Conservation (phyloP, 2,797 vertebrate species). For the Perodicticus potto region DNA sequence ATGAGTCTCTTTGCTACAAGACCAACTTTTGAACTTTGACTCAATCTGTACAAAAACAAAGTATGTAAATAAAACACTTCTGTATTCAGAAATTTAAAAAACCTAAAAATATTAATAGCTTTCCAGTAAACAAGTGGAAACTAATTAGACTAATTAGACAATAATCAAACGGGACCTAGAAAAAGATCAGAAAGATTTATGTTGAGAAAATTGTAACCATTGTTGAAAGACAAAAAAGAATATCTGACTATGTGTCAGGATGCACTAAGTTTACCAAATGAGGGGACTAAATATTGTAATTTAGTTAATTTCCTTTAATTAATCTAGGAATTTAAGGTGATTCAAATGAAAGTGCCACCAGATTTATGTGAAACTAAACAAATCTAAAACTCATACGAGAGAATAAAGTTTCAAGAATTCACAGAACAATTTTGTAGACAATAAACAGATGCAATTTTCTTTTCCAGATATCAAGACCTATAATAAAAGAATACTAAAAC, state of each 20-base stretch:
- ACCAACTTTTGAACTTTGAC: not conserved
- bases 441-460: not conserved
- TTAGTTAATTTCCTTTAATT: slow-evolving; percentile 40
- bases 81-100: no score
- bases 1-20: not conserved
- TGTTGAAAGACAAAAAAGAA: slow-evolving; percentile 47
- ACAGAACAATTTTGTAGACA: slow-evolving; percentile 7
- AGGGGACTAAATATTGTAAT: not conserved
- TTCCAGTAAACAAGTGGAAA: slow-evolving; percentile 10
- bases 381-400: not conserved
- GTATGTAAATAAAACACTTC: no score
- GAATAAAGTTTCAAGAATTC: slow-evolving; percentile 23
- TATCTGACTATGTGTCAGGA: not conserved
- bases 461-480: slow-evolving; percentile 31
- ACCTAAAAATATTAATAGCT: slow-evolving; percentile 30
- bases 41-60: no score
- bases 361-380: slow-evolving; percentile 5
- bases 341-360: not conserved
- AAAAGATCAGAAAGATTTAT: slow-evolving; percentile 21
- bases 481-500: slow-evolving; percentile 5
- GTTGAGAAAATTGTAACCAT: slow-evolving; percentile 35
- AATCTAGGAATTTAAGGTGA: not conserved
- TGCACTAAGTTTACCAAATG: not conserved
- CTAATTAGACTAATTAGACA: slow-evolving; percentile 42
- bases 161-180: not conserved